Conservation (phyloP, 2,797 vertebrate genomes). For the Cynodonichthys magdalenae region DNA sequence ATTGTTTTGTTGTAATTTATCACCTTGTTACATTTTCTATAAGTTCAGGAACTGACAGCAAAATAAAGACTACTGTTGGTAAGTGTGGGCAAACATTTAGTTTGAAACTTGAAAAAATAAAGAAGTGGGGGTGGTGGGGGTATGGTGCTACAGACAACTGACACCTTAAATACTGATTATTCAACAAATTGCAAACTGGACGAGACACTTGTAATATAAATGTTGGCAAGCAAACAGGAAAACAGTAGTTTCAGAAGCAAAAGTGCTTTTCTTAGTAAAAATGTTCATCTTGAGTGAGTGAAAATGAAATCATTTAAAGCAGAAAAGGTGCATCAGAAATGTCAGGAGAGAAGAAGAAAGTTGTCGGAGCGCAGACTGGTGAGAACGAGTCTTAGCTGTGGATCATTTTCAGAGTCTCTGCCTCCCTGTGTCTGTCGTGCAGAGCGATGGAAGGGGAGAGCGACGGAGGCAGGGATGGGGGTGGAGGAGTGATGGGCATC, state of each 20-base stretch:
- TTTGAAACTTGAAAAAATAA: constrained; percentile 22
- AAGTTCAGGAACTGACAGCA: constrained; percentile 40
- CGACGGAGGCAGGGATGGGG: constrained; percentile 76
- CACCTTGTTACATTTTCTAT: constrained; percentile 57
- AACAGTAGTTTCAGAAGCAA: constrained; percentile 45
- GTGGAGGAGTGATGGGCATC: constrained; percentile 76
- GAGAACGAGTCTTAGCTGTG: constrained; percentile 77
- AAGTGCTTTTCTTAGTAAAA: constrained; percentile 43
- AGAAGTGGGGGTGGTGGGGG: constrained; percentile 35
- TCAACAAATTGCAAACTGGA: constrained; percentile 21
- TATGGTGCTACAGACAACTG: constrained; percentile 22
- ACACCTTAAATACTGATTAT: constrained; percentile 20
- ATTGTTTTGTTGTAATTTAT: constrained; percentile 59
- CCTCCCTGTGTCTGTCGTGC: constrained; percentile 83
- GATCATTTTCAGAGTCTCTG: constrained; percentile 83
- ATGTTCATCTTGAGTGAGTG: constrained; percentile 20
- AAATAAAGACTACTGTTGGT: constrained; percentile 44
- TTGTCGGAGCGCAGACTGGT: constrained; percentile 67
- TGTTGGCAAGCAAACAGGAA: constrained; percentile 50
- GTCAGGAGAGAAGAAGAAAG: constrained; percentile 74
- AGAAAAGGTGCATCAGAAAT: constrained; percentile 33
- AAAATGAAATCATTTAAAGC: constrained; percentile 37
- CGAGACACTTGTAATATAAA: constrained; percentile 33
- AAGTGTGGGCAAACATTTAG: constrained; percentile 37
- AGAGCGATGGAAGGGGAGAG: constrained; percentile 72